phyloP scores from a whole-genome alignment of 2,797 vertebrate species.

The Rallus crepitans region DNA sequence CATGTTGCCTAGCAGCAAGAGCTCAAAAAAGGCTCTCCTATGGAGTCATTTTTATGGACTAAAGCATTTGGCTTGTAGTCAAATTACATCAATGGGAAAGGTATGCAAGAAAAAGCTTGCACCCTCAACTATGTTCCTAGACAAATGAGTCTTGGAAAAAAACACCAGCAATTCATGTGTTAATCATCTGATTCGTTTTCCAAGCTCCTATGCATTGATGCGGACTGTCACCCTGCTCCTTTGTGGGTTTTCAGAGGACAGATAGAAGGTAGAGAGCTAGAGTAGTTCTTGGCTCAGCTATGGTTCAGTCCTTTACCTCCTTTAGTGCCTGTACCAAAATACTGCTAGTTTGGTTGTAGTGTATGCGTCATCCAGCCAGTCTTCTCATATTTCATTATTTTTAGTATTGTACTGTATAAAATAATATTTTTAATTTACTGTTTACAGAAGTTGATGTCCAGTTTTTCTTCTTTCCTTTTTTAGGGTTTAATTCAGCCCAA shows the following conservation, averaged over 20 bases:
- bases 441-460: not conserved
- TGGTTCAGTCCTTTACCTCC: not conserved
- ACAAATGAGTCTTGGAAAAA: not conserved
- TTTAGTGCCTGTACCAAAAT: too few relatives aligned
- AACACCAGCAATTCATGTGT: not conserved
- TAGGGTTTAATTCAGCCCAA: not conserved
- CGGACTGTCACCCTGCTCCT: not conserved
- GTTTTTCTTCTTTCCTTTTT: not conserved
- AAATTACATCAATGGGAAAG: too few relatives aligned
- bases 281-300: not conserved
- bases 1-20: too few relatives aligned
- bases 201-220: not conserved
- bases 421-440: not conserved
- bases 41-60: too few relatives aligned
- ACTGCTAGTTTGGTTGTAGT: not conserved
- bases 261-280: not conserved
- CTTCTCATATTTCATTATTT: not conserved
- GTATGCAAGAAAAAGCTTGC: too few relatives aligned
- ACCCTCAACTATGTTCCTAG: not conserved
- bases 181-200: not conserved
- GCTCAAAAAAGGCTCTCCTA: too few relatives aligned
- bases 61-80: too few relatives aligned
- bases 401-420: not conserved
- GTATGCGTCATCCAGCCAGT: not conserved
- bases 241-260: not conserved